These are phyloP conservation scores for Himalopsyche tibetana DNA, from an alignment of 2,888 invertebrate genomes.

Conservation along the genomic window DNA sequence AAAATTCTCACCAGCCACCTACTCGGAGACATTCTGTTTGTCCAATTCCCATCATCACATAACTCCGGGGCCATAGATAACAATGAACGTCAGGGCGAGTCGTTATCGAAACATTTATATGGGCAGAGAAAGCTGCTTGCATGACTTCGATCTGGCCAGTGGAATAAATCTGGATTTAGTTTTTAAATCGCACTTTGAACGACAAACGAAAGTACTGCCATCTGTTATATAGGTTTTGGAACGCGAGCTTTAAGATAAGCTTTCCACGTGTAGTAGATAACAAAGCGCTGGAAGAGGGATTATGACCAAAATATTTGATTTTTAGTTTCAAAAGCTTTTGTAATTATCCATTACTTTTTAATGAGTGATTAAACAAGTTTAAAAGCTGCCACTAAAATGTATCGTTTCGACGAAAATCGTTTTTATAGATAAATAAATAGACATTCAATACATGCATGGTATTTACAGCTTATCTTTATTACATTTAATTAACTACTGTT, in stretches of 20 bases:
- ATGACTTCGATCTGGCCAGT: neutral
- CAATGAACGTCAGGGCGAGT: slow-evolving; percentile 41
- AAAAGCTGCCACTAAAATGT: too few relatives aligned
- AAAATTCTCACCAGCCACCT: neutral
- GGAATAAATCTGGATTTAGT: slow-evolving; percentile 37
- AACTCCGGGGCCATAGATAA: slow-evolving; percentile 38
- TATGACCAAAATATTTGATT: too few relatives aligned
- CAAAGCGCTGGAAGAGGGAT: too few relatives aligned
- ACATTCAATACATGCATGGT: too few relatives aligned
- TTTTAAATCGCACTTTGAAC: slow-evolving; percentile 35
- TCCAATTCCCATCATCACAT: slow-evolving; percentile 25
- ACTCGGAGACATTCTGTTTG: neutral
- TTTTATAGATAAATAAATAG: too few relatives aligned
- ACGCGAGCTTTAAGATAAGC: slow-evolving; percentile 22
- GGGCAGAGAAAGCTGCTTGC: slow-evolving; percentile 44
- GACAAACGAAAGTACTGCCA: slow-evolving; percentile 27
- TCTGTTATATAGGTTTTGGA: neutral
- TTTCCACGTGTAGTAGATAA: neutral
- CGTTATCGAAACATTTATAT: slow-evolving; percentile 47
- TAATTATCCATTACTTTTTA: too few relatives aligned
- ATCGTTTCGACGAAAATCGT: too few relatives aligned
- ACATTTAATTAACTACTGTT: too few relatives aligned
- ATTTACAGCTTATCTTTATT: too few relatives aligned
- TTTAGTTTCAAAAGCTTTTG: too few relatives aligned
- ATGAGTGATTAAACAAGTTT: too few relatives aligned